Evolutionary conservation across 2,888 invertebrate species (phyloP).

Genomic region (Leptopilina myrica): DNA sequence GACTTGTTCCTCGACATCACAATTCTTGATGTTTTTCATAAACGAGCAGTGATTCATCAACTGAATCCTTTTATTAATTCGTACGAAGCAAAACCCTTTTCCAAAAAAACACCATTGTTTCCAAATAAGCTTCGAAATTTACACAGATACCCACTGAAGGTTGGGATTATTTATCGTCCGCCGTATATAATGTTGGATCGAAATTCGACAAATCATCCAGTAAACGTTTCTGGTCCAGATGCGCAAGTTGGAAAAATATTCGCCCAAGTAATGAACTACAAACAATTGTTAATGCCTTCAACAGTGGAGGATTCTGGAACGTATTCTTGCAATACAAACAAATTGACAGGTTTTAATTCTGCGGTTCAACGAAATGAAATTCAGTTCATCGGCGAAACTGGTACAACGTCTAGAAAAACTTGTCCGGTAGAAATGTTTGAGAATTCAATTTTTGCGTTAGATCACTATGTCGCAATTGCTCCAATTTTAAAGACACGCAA

Average conservation of each 20-base stretch:
- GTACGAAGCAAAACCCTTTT: neutral
- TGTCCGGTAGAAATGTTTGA: neutral
- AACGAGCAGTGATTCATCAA: neutral
- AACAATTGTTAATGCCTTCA: neutral
- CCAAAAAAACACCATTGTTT: neutral
- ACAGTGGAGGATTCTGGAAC: neutral
- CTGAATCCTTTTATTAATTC: neutral
- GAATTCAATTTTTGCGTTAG: neutral
- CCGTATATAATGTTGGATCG: neutral
- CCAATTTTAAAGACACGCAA: neutral
- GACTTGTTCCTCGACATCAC: neutral
- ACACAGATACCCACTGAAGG: neutral
- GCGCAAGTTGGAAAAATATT: neutral
- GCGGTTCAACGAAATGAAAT: neutral
- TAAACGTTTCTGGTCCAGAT: neutral
- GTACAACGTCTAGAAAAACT: neutral
- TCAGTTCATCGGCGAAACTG: neutral
- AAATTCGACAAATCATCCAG: neutral
- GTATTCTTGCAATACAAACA: neutral
- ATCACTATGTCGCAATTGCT: neutral
- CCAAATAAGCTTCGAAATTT: neutral
- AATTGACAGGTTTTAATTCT: neutral
- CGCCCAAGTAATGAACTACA: neutral
- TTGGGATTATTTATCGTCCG: neutral
- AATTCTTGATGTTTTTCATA: neutral